Evolutionary conservation across 1,140 invertebrate species (phyloP), one percentile per base, ranked within the genome.

Genomic region (Cotesia glomerata): DNA sequence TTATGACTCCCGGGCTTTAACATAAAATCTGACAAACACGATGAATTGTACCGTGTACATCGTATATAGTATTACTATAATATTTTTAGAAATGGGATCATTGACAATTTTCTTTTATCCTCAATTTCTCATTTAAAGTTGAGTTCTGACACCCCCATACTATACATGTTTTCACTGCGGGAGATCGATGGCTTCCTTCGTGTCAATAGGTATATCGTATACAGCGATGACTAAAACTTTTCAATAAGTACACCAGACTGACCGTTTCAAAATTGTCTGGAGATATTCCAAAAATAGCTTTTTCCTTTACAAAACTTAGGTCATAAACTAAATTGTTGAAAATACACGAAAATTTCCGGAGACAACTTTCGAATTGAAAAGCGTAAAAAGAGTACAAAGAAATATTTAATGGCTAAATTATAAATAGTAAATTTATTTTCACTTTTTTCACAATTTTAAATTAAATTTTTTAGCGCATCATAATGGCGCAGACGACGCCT

Each of bases 281-380:
- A 65, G 62, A 63, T n/a, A 52, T 75, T 75, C 74, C 45, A 9
- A 13, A 72, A 77, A 77, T 26, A 9, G 35, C 51, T 75, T 65
- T 39, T 18, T 71, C 56, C 56, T 34, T 59, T 58, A 35, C 18
- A 39, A n/a, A 1, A 1, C 36, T 49, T 26, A 13, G 61, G 61
- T 64, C 59, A 61, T 71, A 70, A 70, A 70, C 26, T 18, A 49
- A 52, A 51, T 62, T 70, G 69, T 70, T 13, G 26, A 63, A 34
- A 16, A 35, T 14, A 36, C 35, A 18, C 14, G 61, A 69, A 69
- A 69, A 45, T 45, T 9, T 45, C 39, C 39, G 8, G 39, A 4
- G 39, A 45, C 49, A 68, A 16, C 18, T 56, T 56, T 56, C 18
- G 39, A 45, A 7, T 45, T 45, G 7, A 11, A 64, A 64, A 64